Evolutionary conservation across 2,797 vertebrate species (phyloP), one percentile per base, ranked within the genome.

Genomic region (Gephyroberyx darwinii): DNA sequence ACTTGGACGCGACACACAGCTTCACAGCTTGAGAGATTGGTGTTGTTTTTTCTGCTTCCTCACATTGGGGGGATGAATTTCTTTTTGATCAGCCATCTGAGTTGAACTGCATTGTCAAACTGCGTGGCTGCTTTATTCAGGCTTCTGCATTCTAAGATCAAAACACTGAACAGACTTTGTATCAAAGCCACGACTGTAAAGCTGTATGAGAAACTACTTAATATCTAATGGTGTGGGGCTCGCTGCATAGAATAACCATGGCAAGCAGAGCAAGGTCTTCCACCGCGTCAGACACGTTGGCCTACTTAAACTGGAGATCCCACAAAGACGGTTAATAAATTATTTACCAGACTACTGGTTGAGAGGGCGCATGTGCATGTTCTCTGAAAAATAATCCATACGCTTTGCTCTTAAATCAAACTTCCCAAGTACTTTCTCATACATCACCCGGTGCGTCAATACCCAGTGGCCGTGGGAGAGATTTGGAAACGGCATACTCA

Each of bases 251-350:
- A 71, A 75, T 77, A 64, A 74, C 45, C 22, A 26, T 22, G n/a
- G 73, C 64, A 55, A 52, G 74, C 62, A 74, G 71, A 55, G 61
- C 43, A 64, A 71, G 71, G 70, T 63, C 68, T 69, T 62, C 63
- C 69, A 33, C 53, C 30, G 53, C 19, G 69, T 75, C 84, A 88
- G 86, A 86, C 87, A 84, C 76, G 85, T 80, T 89, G 85, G 77
- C 89, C 89, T 89, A 91, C 71, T 89, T 89, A 19, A 48, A 35
- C 75, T 70, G 0, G 2, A 57, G 72, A 67, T 84, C 74, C 74
- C 16, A 4, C 65, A 65, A 55, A 71, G 62, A 75, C 26, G 19
- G 20, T 39, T 31, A 78, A 87, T 92, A 75, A 85, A 89, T 90
- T 66, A 91, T 90, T 86, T 72, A 87, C 58, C 57, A 65, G 71